These are phyloP conservation scores for Choristoneura rosaceana DNA, from an alignment of 2,888 invertebrate species.

Conservation along the genomic window DNA sequence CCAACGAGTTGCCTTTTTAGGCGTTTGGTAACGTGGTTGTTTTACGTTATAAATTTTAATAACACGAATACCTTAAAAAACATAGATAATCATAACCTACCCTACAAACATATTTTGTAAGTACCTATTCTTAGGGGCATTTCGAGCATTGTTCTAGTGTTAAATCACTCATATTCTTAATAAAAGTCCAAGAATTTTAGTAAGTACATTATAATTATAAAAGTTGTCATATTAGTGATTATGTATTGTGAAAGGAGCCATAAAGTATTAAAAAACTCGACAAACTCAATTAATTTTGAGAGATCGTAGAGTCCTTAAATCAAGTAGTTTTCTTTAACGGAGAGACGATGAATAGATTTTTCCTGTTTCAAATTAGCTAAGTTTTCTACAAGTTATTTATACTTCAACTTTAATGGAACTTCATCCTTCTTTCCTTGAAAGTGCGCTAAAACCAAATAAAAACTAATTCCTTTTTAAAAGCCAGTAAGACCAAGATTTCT, in stretches of 20 bases:
- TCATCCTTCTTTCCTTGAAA: constrained; percentile 7
- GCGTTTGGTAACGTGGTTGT: background rate
- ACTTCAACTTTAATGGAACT: background rate
- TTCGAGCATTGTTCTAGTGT: too few relatives aligned
- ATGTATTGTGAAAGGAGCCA: too few relatives aligned
- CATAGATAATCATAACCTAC: background rate
- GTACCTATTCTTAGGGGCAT: too few relatives aligned
- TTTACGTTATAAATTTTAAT: background rate
- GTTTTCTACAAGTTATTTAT: constrained; percentile 9
- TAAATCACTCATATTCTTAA: too few relatives aligned
- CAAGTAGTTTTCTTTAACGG: background rate
- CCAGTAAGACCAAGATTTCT: constrained; percentile 21
- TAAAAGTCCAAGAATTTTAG: too few relatives aligned
- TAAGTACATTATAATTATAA: too few relatives aligned
- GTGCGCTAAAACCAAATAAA: background rate
- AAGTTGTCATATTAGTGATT: too few relatives aligned
- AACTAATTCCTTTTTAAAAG: constrained; percentile 14
- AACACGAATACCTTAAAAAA: too few relatives aligned
- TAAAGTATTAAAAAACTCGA: background rate
- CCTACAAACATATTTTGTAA: background rate
- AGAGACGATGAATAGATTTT: background rate
- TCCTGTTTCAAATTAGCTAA: background rate
- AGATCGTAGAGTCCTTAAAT: background rate
- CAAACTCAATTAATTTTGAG: background rate
- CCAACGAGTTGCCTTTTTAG: background rate